Percentiles rank a stretch among this genome's conserved stretches.
phyloP scores from a whole-genome alignment of 2,113 vertebrate species.

The Ptilonorhynchus violaceus region DNA sequence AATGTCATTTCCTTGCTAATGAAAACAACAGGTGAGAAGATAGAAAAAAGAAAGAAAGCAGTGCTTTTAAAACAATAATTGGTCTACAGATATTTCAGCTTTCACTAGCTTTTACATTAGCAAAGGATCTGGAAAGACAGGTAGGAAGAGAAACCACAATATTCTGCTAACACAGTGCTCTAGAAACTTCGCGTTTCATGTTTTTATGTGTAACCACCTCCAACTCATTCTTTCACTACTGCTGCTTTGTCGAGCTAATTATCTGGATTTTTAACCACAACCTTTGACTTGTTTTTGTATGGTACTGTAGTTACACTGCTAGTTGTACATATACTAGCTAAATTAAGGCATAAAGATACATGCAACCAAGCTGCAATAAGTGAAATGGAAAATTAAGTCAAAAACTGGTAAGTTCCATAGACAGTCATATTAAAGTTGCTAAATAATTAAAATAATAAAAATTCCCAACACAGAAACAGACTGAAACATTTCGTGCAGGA shows the following conservation, averaged over 20 bases:
- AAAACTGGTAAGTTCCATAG: neutral
- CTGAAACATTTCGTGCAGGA: neutral
- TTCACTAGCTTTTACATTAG: neutral
- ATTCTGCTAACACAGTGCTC: neutral
- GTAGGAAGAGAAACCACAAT: neutral
- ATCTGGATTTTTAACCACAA: neutral
- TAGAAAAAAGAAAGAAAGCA: neutral
- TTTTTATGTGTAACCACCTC: neutral
- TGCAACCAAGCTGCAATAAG: neutral
- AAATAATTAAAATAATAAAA: neutral
- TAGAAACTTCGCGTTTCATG: neutral
- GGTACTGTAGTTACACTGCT: neutral
- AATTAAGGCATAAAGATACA: neutral
- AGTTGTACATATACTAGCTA: neutral
- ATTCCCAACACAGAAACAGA: neutral
- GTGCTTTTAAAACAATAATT: neutral
- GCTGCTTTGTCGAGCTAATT: neutral
- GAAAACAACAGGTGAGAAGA: neutral
- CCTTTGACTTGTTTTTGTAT: neutral
- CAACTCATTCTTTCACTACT: neutral
- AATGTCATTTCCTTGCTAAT: neutral
- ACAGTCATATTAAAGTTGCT: neutral
- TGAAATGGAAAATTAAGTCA: neutral
- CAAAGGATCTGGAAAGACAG: neutral
- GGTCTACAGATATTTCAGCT: neutral